Percentiles rank a stretch among this genome's conserved stretches.
These are phyloP conservation scores for Perccottus glenii DNA, from an alignment of 2,113 vertebrate species.

Conservation along the genomic window DNA sequence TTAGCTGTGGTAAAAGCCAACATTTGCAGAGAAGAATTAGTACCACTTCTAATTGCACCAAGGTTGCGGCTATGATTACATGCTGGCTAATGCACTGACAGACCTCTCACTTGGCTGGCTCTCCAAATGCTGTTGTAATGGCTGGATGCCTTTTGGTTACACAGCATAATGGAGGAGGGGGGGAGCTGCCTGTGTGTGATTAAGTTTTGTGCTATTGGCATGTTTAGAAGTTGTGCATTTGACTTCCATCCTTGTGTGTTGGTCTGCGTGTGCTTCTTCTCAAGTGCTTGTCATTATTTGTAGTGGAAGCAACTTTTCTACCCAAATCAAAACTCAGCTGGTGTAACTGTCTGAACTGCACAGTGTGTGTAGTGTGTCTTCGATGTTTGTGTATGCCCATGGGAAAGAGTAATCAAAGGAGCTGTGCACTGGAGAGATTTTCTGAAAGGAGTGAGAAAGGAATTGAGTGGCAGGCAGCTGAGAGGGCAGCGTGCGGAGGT, in stretches of 20 bases:
- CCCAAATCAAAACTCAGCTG: slow-evolving; percentile 67
- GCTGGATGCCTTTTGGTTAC: slow-evolving; percentile 74
- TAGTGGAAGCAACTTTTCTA: slow-evolving; percentile 64
- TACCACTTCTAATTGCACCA: slow-evolving; percentile 77
- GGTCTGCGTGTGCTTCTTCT: slow-evolving; percentile 38
- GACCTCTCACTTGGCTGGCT: slow-evolving; percentile 74
- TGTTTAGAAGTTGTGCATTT: slow-evolving; percentile 48
- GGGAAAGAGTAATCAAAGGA: slow-evolving; percentile 61
- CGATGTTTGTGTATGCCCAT: slow-evolving; percentile 36
- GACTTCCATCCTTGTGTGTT: slow-evolving; percentile 13
- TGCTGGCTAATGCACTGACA: slow-evolving; percentile 76
- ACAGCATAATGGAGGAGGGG: slow-evolving; percentile 64
- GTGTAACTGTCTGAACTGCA: slow-evolving; percentile 43
- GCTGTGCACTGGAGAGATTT: slow-evolving; percentile 55
- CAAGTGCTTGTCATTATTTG: slow-evolving; percentile 67
- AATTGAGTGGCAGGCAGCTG: slow-evolving; percentile 67
- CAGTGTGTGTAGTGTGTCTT: slow-evolving; percentile 37
- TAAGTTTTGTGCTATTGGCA: slow-evolving; percentile 45
- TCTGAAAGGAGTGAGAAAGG: slow-evolving; percentile 54
- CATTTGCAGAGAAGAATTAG: slow-evolving; percentile 73
- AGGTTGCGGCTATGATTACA: slow-evolving; percentile 80
- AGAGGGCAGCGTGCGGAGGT: slow-evolving; percentile 66
- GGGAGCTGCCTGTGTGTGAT: slow-evolving; percentile 54
- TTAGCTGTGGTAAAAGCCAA: slow-evolving; percentile 69
- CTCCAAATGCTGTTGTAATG: slow-evolving; percentile 69